A percentile compares a stretch with the other conserved stretches of the same genome.
Evolutionary conservation across 2,113 vertebrate species (phyloP).

Genomic region (Bujurquina vittata): DNA sequence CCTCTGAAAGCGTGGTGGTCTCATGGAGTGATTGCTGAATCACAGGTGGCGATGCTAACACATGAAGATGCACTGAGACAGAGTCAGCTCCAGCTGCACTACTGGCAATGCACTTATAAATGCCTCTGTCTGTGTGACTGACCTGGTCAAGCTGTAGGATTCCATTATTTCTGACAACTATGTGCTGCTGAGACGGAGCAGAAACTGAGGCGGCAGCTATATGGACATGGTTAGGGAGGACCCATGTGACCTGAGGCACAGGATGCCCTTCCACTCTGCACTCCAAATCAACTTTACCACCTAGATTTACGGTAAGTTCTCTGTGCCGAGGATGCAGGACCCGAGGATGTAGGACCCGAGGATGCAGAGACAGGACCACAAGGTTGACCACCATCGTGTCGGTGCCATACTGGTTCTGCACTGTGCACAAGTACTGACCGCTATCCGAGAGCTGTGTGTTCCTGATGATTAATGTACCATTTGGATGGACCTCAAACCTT

Average conservation of each 20-base stretch:
- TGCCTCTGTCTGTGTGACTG: constrained; percentile 82
- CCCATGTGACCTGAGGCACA: constrained; percentile 85
- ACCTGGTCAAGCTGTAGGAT: constrained; percentile 83
- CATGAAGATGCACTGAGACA: constrained; percentile 83
- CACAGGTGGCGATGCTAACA: constrained; percentile 82
- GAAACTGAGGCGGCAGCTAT: constrained; percentile 53
- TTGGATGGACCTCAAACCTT: constrained; percentile 86
- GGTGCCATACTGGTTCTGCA: constrained; percentile 83
- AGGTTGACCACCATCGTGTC: constrained; percentile 80
- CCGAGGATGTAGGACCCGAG: constrained; percentile 81
- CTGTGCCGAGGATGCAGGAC: constrained; percentile 81
- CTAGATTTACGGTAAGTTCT: constrained; percentile 83
- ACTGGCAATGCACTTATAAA: constrained; percentile 89
- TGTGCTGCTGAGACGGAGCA: constrained; percentile 53
- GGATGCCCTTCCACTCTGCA: constrained; percentile 86
- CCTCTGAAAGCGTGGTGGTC: constrained; percentile 81
- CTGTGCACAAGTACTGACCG: constrained; percentile 88
- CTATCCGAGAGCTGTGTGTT: constrained; percentile 82
- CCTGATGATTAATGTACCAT: constrained; percentile 87
- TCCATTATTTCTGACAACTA: constrained; percentile 81
- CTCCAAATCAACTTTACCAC: constrained; percentile 81
- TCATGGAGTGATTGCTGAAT: constrained; percentile 84
- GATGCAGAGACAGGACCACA: constrained; percentile 80
- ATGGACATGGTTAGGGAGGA: constrained; percentile 83
- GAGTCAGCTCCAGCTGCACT: constrained; percentile 86